A percentile compares a stretch with the other conserved stretches of the same genome.
Evolutionary conservation across 2,888 invertebrate species (phyloP).

Genomic region (Nymphalis urticae): DNA sequence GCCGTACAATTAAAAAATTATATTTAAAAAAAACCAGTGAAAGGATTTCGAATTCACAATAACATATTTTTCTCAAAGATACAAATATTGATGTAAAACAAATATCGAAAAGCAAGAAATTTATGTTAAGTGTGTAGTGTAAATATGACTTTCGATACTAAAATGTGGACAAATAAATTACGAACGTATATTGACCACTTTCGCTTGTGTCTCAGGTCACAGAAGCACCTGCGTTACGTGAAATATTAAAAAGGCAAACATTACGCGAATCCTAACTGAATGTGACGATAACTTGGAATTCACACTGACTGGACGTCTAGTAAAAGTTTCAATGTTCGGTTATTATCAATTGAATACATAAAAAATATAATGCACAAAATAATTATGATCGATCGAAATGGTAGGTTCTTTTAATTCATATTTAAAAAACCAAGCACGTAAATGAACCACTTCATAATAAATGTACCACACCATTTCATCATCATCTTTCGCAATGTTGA

Average conservation of each 20-base stretch:
- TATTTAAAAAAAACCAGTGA: too few species aligned
- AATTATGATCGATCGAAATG: too few species aligned
- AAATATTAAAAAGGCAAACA: conserved; percentile 30
- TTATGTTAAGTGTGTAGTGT: conserved; percentile 27
- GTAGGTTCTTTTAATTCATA: too few species aligned
- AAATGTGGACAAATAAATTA: conserved; percentile 35
- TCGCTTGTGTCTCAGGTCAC: conserved; percentile 21
- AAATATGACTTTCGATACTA: conserved; percentile 34
- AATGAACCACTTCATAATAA: too few species aligned
- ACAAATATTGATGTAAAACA: background rate
- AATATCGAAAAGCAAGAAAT: background rate
- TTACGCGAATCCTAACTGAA: conserved; percentile 27
- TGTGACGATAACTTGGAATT: conserved; percentile 20
- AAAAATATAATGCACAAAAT: too few species aligned
- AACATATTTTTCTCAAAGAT: too few species aligned
- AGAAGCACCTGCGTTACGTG: conserved; percentile 14
- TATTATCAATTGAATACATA: too few species aligned
- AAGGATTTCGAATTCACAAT: too few species aligned
- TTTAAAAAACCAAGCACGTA: too few species aligned
- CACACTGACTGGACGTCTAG: conserved; percentile 8
- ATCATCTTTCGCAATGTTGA: too few species aligned
- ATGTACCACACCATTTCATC: too few species aligned
- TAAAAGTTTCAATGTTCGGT: background rate
- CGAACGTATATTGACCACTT: conserved; percentile 34
- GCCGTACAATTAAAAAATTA: too few species aligned